Evolutionary conservation across 2,888 invertebrate genomes (phyloP).

Genomic region (Conomelus anceps): DNA sequence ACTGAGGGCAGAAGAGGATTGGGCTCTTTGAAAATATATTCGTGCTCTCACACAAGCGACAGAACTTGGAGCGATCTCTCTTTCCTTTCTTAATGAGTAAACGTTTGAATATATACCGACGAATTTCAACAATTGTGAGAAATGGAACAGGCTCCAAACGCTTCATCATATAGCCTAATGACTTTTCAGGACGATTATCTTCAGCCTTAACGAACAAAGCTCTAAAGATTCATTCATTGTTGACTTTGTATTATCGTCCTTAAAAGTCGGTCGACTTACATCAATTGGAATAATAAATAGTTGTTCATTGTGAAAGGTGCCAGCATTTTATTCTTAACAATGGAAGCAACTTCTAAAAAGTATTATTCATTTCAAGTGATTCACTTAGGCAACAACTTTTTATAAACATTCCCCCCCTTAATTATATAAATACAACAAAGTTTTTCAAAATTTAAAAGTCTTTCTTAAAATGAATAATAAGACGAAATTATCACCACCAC

Average conservation of each 20-base stretch:
- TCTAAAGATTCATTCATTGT: neutral
- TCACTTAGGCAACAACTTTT: neutral
- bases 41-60: neutral
- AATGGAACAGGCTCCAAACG: neutral
- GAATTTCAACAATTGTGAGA: neutral
- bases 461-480: too few relatives aligned
- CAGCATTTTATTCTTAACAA: neutral
- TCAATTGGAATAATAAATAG: neutral
- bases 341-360: neutral
- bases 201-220: neutral
- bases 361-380: neutral
- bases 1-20: neutral
- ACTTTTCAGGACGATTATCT: neutral
- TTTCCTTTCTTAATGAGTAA: neutral
- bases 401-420: too few relatives aligned
- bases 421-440: too few relatives aligned
- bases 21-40: neutral
- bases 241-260: neutral
- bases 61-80: neutral
- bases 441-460: too few relatives aligned
- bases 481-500: too few relatives aligned
- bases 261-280: neutral
- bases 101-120: neutral
- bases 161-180: neutral
- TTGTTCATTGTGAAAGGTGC: neutral